Conservation (phyloP, 1,140 invertebrate species). For the Drosophila baimaii region DNA sequence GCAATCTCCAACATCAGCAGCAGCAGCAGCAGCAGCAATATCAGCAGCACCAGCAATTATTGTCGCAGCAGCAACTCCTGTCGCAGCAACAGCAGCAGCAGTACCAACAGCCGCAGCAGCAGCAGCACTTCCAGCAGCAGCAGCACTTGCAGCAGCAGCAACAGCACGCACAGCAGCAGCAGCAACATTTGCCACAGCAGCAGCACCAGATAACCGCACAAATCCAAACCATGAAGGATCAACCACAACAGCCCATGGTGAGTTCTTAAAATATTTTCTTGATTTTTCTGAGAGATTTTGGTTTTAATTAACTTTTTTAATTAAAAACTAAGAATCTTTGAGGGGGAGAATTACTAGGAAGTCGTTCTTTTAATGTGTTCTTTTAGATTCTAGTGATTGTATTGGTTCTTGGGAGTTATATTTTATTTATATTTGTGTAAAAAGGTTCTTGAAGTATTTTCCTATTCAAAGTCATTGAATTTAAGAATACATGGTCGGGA, state of each 20-base stretch:
- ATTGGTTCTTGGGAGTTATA: background rate
- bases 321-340: background rate
- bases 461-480: no score
- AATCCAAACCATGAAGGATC: constrained; percentile 84
- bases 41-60: constrained; percentile 61
- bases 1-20: constrained; percentile 55
- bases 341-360: background rate
- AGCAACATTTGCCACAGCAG: constrained; percentile 80
- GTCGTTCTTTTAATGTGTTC: background rate
- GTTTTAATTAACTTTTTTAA: background rate
- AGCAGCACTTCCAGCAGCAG: constrained; percentile 64
- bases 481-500: no score
- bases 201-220: constrained; percentile 84
- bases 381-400: background rate
- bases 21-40: constrained; percentile 61
- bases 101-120: constrained; percentile 63
- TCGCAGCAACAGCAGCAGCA: constrained; percentile 58
- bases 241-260: constrained; percentile 84
- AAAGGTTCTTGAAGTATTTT: background rate
- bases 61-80: constrained; percentile 57
- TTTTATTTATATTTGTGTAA: background rate
- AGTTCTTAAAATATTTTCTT: constrained; percentile 11
- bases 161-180: constrained; percentile 65
- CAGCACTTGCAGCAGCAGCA: constrained; percentile 64
- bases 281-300: background rate